Evolutionary conservation across 2,888 invertebrate genomes (phyloP).

Genomic region (Acleris laterana): DNA sequence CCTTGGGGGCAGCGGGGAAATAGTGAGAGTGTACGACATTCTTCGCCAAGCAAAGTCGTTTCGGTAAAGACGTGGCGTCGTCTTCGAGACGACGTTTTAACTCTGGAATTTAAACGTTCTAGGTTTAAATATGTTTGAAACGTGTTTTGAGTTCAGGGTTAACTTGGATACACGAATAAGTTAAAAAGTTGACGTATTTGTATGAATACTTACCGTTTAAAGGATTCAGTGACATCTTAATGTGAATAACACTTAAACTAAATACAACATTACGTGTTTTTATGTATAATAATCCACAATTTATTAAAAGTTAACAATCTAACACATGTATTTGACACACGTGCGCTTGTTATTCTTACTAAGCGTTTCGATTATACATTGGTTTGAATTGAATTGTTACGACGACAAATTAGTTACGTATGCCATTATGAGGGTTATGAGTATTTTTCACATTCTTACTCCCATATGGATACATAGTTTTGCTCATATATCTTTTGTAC

Average conservation of each 20-base stretch:
- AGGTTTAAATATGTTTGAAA: slow-evolving; percentile 24
- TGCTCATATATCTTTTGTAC: too few relatives aligned
- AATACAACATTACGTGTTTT: slow-evolving; percentile 12
- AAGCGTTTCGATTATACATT: slow-evolving; percentile 16
- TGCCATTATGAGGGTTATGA: not conserved
- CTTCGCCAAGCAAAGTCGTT: slow-evolving; percentile 81
- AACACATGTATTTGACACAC: slow-evolving; percentile 22
- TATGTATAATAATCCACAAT: not conserved
- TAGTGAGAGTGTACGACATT: slow-evolving; percentile 78
- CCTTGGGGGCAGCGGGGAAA: slow-evolving; percentile 77
- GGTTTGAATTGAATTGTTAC: not conserved
- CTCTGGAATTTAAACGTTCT: slow-evolving; percentile 59
- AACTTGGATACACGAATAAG: slow-evolving; percentile 48
- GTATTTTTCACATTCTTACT: too few relatives aligned
- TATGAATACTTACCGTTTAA: slow-evolving; percentile 61
- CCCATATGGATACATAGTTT: too few relatives aligned
- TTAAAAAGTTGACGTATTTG: not conserved
- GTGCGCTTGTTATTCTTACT: slow-evolving; percentile 29
- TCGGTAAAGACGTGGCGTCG: slow-evolving; percentile 69
- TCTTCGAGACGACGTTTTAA: slow-evolving; percentile 75
- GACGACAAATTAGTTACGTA: not conserved
- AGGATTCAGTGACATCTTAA: slow-evolving; percentile 67
- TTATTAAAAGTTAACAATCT: too few relatives aligned
- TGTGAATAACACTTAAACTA: not conserved
- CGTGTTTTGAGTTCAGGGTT: slow-evolving; percentile 35